Base-by-base conservation (phyloP, 1,140 invertebrate species). In the Cotesia vestalis region DNA sequence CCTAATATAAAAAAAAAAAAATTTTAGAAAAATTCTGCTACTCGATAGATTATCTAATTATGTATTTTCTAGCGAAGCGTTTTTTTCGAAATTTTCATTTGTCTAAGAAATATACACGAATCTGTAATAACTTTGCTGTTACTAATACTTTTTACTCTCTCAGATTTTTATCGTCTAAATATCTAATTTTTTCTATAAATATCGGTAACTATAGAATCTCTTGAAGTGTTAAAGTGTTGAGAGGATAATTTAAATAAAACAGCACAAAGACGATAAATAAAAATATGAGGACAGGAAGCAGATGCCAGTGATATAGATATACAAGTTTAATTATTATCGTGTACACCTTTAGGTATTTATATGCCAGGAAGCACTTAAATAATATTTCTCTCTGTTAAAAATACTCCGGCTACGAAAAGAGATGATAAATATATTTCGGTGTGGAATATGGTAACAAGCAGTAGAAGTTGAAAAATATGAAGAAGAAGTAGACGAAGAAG, bases 331-430 rank as follows among this genome's bases (percentile, higher is more conserved):
- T 87, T 86, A 86, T 86, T 83, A 85, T 85, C 83, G 83, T 80
- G 81, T 81, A 83, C 77, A 77, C 80, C 79, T 85, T 53, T 57
- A 55, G 34, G 53, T 72, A 85, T 85, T 85, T 86, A 86, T 87
- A 84, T 83, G 84, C 81, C 85, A 87, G 85, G 84, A 87, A 87
- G 81, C 83, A 81, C 81, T 87, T 87, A 85, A 87, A 87, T 86
- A 85, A 87, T 86, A 86, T 85, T 86, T 83, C 81, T 84, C 76
- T 75, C 77, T 80, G 78, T 77, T 53, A 77, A 74, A 80, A 51
- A 67, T 62, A 79, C 73, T 78, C 72, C 68, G 34, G 67, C 61
- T 70, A 63, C 55, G 73, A 63, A 52, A 55, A 35, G 17, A 55
- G 20, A 17, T n/a, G 27, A 4, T n/a, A 46, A 46, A 46, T 46